Percentiles rank a stretch among this genome's conserved stretches.
Evolutionary conservation across 2,797 vertebrate genomes (phyloP).

Genomic region (Netta rufina): DNA sequence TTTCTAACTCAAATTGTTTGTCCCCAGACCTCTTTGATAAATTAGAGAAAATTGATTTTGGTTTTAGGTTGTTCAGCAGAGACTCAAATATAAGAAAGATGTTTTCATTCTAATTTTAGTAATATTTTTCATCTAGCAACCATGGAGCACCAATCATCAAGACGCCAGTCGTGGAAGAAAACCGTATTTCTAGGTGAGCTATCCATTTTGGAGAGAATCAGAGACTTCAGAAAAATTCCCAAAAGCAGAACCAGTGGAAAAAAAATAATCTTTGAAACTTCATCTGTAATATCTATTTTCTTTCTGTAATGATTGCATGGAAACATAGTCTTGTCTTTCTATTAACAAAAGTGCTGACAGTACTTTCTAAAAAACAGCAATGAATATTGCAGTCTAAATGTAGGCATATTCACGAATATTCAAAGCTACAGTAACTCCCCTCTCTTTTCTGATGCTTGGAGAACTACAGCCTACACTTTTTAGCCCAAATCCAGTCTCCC

Average conservation of each 20-base stretch:
- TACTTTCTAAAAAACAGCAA: conserved; percentile 21
- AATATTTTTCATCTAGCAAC: background rate
- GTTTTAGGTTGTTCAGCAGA: background rate
- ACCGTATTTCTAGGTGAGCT: background rate
- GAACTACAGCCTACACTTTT: conserved; percentile 34
- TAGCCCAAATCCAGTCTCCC: conserved; percentile 25
- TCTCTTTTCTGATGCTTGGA: background rate
- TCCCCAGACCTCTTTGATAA: background rate
- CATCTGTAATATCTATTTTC: background rate
- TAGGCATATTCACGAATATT: conserved; percentile 4
- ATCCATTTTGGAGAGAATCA: background rate
- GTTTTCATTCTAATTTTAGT: conserved; percentile 4
- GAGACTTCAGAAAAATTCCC: background rate
- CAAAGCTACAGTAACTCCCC: background rate
- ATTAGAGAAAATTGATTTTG: background rate
- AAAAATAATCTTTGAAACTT: background rate
- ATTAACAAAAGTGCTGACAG: conserved; percentile 9
- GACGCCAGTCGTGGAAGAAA: background rate
- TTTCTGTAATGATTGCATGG: background rate
- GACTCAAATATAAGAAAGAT: background rate
- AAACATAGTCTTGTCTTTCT: background rate
- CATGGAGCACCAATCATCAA: background rate
- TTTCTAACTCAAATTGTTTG: background rate
- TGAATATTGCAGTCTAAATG: background rate
- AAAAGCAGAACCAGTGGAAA: background rate